Evolutionary conservation across 2,113 vertebrate species (phyloP).

Genomic region (Silurus meridionalis): DNA sequence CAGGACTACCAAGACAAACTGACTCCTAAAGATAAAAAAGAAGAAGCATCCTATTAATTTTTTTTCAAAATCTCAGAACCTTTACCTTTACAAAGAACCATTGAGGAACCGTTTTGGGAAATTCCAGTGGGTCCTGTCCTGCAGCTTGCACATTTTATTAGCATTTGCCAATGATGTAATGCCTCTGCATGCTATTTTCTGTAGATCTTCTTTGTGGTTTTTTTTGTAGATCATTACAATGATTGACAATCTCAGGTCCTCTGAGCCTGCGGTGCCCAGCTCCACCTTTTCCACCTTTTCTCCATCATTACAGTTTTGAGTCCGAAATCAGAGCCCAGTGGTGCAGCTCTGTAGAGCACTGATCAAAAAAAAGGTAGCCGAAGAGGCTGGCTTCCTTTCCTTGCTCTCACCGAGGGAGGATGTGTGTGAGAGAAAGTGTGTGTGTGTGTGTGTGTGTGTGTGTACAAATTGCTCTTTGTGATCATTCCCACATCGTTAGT

Average conservation of each 20-base stretch:
- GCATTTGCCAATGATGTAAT: conserved; percentile 3
- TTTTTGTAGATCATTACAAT: conserved; percentile 25
- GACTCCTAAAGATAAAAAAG: background rate
- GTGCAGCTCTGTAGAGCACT: conserved; percentile 2
- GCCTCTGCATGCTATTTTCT: background rate
- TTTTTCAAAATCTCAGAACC: background rate
- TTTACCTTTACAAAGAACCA: background rate
- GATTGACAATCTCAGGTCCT: conserved; percentile 27
- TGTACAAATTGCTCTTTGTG: conserved; percentile 15
- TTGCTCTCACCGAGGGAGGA: background rate
- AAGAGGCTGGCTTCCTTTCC: conserved; percentile 14
- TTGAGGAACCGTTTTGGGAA: background rate
- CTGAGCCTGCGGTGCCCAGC: background rate
- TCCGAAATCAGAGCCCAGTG: conserved; percentile 37
- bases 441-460: background rate
- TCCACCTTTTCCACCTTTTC: background rate
- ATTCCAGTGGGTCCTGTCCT: background rate
- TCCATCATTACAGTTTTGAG: conserved; percentile 33
- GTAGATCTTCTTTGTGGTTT: background rate
- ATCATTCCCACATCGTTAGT: conserved; percentile 46
- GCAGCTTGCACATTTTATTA: background rate
- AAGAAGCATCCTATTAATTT: no score
- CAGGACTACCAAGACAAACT: background rate
- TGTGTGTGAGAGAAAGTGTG: background rate
- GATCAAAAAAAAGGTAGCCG: conserved; percentile 25